Evolutionary conservation across 2,113 vertebrate species (phyloP).

Genomic region (Chloropsis cyanopogon): DNA sequence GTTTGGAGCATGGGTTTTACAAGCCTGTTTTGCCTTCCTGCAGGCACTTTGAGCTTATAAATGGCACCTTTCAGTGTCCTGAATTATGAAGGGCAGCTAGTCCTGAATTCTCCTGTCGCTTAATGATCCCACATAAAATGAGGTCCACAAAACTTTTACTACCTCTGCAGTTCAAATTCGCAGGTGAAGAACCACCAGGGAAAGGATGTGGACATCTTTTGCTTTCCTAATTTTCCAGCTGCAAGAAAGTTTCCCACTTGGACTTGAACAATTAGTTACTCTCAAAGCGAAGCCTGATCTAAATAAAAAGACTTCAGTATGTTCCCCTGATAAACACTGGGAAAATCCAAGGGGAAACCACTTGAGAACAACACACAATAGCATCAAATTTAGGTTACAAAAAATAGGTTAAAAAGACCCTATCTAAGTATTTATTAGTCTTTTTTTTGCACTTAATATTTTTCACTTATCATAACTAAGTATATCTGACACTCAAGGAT

Average conservation of each 20-base stretch:
- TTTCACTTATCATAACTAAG: not conserved
- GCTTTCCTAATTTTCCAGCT: constrained; percentile 62
- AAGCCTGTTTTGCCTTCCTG: constrained; percentile 73
- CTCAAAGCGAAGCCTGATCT: constrained; percentile 5
- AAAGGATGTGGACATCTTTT: constrained; percentile 57
- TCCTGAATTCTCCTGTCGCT: constrained; percentile 71
- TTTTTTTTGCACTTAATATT: not conserved
- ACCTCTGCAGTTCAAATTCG: constrained; percentile 26
- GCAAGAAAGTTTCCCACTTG: constrained; percentile 44
- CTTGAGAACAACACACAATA: not conserved
- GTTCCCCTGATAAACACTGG: not conserved
- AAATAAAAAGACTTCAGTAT: not conserved
- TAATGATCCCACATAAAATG: constrained; percentile 77
- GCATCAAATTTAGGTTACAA: not conserved
- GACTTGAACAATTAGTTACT: constrained; percentile 46
- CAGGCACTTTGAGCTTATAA: constrained; percentile 72
- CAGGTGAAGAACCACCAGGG: constrained; percentile 73
- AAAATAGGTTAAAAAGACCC: not conserved
- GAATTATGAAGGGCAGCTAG: constrained; percentile 72
- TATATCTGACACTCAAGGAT: not conserved
- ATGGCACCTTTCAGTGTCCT: constrained; percentile 73
- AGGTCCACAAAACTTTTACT: constrained; percentile 73
- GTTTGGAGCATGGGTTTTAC: constrained; percentile 59
- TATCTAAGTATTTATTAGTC: not conserved
- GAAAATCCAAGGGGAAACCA: not conserved